Percentiles rank a stretch among this genome's conserved stretches.
phyloP scores from a whole-genome alignment of 2,113 vertebrate genomes.

The Psettodes erumei region DNA sequence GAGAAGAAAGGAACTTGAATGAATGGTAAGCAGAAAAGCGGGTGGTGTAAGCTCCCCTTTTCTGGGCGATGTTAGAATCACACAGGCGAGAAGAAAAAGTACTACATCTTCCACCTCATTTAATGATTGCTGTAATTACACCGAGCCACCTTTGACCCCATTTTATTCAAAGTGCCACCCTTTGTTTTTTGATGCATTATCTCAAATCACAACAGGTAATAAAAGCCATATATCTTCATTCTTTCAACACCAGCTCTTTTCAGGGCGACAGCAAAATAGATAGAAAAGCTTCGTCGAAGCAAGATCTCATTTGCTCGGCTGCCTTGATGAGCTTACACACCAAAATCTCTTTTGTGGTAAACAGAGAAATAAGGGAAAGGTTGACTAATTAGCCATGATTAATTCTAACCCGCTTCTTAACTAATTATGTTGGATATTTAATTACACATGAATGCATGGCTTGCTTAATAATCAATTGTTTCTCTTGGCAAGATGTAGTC shows the following conservation, averaged over 20 bases:
- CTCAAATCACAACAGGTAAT: slow-evolving; percentile 52
- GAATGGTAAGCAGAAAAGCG: not conserved
- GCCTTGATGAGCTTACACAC: slow-evolving; percentile 35
- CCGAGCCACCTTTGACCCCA: slow-evolving; percentile 46
- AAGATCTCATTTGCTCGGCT: slow-evolving; percentile 34
- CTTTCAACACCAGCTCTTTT: slow-evolving; percentile 5
- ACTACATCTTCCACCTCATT: slow-evolving; percentile 56
- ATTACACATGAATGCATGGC: slow-evolving; percentile 50
- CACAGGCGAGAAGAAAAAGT: slow-evolving; percentile 19
- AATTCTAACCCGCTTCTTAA: slow-evolving; percentile 41
- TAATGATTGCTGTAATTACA: slow-evolving; percentile 62
- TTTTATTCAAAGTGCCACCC: slow-evolving; percentile 38
- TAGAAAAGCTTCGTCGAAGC: slow-evolving; percentile 32
- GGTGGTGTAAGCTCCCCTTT: not conserved
- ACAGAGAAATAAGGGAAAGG: slow-evolving; percentile 31
- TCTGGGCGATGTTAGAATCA: slow-evolving; percentile 11
- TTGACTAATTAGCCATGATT: slow-evolving; percentile 62
- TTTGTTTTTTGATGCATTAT: slow-evolving; percentile 55
- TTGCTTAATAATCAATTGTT: slow-evolving; percentile 50
- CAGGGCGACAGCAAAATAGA: slow-evolving; percentile 31
- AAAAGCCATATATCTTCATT: slow-evolving; percentile 69
- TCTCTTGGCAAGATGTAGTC: slow-evolving; percentile 23
- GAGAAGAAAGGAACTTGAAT: slow-evolving; percentile 14
- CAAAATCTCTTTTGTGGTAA: slow-evolving; percentile 32
- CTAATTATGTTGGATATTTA: slow-evolving; percentile 65